A percentile compares a stretch with the other conserved stretches of the same genome.
phyloP scores from a whole-genome alignment of 2,888 invertebrate genomes.

The Ligdia adustata region DNA sequence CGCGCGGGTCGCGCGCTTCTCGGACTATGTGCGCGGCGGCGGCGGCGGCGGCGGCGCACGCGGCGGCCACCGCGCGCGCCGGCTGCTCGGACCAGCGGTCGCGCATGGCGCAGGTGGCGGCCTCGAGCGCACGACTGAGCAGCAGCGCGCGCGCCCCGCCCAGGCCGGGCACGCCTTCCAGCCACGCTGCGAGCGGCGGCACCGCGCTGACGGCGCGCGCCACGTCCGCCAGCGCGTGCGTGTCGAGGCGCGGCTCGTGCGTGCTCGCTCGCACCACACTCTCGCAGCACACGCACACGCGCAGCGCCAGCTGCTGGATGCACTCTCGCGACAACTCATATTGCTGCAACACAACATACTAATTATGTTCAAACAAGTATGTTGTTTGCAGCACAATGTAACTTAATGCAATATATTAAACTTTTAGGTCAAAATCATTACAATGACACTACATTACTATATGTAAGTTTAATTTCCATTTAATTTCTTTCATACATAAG shows the following conservation, averaged over 20 bases:
- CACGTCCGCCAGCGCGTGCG: constrained; percentile 88
- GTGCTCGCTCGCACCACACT: constrained; percentile 89
- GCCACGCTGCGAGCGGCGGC: constrained; percentile 95
- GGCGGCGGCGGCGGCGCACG: constrained; percentile 89
- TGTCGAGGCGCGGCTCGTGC: neutral
- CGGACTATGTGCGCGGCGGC: constrained; percentile 90
- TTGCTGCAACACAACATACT: constrained; percentile 83
- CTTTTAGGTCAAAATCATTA: too few relatives aligned
- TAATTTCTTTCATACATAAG: too few relatives aligned
- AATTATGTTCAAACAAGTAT: too few relatives aligned
- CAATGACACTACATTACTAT: too few relatives aligned
- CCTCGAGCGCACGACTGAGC: constrained; percentile 86
- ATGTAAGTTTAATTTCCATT: too few relatives aligned
- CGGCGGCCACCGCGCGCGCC: constrained; percentile 88
- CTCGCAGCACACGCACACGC: constrained; percentile 90
- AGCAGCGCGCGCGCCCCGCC: constrained; percentile 82
- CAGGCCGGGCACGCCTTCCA: constrained; percentile 83
- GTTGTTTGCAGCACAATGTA: too few relatives aligned
- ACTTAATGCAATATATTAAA: too few relatives aligned
- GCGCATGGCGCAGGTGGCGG: constrained; percentile 95
- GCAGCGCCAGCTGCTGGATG: constrained; percentile 93
- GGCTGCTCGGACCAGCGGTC: constrained; percentile 95
- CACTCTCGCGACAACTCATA: constrained; percentile 96
- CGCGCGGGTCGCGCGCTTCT: constrained; percentile 94
- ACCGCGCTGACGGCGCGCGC: constrained; percentile 92